Evolutionary conservation across 2,797 vertebrate genomes (phyloP), one percentile per base, ranked within the genome.

Genomic region (Echiichthys vipera): DNA sequence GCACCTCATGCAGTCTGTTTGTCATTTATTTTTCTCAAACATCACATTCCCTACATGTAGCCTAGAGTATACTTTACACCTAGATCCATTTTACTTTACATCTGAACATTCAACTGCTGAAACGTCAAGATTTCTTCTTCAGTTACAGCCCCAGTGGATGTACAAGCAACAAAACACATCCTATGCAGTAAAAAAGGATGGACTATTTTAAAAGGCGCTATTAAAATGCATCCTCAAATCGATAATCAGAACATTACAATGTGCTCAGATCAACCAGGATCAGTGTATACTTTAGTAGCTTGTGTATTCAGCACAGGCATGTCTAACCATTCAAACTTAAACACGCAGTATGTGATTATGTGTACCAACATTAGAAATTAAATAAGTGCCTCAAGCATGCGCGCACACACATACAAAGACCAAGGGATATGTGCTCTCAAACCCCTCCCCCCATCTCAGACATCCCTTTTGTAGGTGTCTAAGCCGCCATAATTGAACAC

Each of bases 371-470:
- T 80, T 30, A 34, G 32, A 45, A 51, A 61, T 50, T 43, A 74
- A 85, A 65, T 22, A 74, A 63, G 70, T 17, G 11, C 12, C 34
- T 74, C 64, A 82, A 66, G 29, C 22, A 1, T 67, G 22, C 36
- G 32, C 54, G 71, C 45, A 59, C 30, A 27, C 49, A 72, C 24
- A 61, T 51, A 81, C 36, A 72, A 50, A 82, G 83, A 88, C 84
- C 79, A 84, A 83, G 83, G 85, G 74, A 77, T 81, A 70, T 71
- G 13, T 61, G 17, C 24, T 92, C 89, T 94, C 94, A 97, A 94
- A 96, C 95, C 96, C 95, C 96, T 95, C 96, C 95, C 96, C 96
- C 95, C 90, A 91, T 39, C 83, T 87, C 72, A 91, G 88, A 92
- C 92, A 96, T 95, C 96, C 92, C 95, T 94, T 93, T 77, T 84